Evolutionary conservation across 2,797 vertebrate genomes (phyloP), one percentile per base, ranked within the genome.

Genomic region (Sebastes goodei): DNA sequence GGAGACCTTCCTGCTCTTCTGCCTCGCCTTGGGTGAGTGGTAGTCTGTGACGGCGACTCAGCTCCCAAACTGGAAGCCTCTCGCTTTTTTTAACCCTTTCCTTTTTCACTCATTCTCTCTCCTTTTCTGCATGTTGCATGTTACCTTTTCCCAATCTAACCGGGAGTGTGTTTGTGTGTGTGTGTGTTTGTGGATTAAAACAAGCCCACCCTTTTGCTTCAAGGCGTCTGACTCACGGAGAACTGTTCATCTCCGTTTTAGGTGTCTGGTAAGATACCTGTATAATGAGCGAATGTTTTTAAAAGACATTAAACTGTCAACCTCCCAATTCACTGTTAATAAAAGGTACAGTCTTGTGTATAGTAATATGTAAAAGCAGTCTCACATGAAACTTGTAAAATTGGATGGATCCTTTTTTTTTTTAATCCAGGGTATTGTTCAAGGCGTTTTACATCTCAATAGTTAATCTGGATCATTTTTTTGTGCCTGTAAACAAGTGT

Each of bases 21-120:
- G 98, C 92, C 97, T 98, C 91, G 98, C 97, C 78, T 92, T 96
- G 95, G 98, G 98, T 99, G 96, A 98, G 97, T 96, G 87, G 92
- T 94, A 42, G 90, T 92, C 88, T 92, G 73, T 89, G 91, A 88
- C 87, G n/a, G 0, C 72, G 74, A 78, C 76, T 80, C 65, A 14
- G 56, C 63, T 82, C 49, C 52, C 42, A 38, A 63, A 59, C 35
- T 80, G 56, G 29, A 85, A 84, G 52, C 49, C 42, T 62, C 11
- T 62, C 7, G 4, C 20, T 53, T 65, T 67, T 67, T 71, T 70
- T 79, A 78, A 90, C 80, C 42, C 55, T 56, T 21, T 21, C 38
- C 62, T 25, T 60, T 76, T 33, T 46, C 55, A 11, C 74, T 75
- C 57, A 74, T 73, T 63, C 32, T 30, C 42, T 79, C n/a, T 49